These are phyloP conservation scores for Mesorhabditis sp. DNA, from an alignment of 2,888 invertebrate genomes.

Conservation along the genomic window DNA sequence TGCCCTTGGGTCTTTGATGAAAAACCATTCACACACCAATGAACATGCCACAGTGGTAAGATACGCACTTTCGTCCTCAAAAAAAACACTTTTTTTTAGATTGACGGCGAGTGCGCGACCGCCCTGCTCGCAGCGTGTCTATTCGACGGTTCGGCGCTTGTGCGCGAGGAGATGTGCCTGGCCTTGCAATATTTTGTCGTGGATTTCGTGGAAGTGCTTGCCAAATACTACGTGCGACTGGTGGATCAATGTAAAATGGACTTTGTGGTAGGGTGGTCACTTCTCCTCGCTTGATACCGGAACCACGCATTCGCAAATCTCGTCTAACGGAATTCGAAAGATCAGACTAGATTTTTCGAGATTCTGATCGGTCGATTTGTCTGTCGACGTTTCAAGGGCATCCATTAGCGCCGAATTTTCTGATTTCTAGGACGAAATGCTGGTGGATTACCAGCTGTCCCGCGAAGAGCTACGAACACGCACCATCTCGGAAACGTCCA, in stretches of 20 bases:
- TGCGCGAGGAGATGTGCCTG: conserved; percentile 68
- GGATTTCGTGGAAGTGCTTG: conserved; percentile 9
- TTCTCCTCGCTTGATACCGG: no score
- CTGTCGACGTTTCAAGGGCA: no score
- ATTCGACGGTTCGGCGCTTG: conserved; percentile 81
- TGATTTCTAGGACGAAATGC: no score
- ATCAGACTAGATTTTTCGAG: no score
- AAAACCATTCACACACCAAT: conserved; percentile 49
- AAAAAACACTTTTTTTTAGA: conserved; percentile 16
- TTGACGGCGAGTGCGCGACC: conserved; percentile 78
- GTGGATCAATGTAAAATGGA: conserved; percentile 2
- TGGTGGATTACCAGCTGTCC: no score
- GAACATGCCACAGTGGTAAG: conserved; percentile 54
- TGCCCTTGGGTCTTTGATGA: conserved; percentile 72
- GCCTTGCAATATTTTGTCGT: conserved; percentile 37
- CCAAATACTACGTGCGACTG: conserved; percentile 7
- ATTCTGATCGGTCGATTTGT: no score
- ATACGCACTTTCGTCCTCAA: neutral
- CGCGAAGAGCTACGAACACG: no score
- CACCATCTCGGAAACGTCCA: no score
- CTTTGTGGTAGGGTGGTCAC: no score
- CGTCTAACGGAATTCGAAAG: no score
- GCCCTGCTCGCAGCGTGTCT: conserved; percentile 75
- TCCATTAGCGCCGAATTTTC: no score
- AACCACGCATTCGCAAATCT: no score